Evolutionary conservation across 35 echinoderm and acorn worm genomes (phyloP).

Genomic region (Acanthaster planci): DNA sequence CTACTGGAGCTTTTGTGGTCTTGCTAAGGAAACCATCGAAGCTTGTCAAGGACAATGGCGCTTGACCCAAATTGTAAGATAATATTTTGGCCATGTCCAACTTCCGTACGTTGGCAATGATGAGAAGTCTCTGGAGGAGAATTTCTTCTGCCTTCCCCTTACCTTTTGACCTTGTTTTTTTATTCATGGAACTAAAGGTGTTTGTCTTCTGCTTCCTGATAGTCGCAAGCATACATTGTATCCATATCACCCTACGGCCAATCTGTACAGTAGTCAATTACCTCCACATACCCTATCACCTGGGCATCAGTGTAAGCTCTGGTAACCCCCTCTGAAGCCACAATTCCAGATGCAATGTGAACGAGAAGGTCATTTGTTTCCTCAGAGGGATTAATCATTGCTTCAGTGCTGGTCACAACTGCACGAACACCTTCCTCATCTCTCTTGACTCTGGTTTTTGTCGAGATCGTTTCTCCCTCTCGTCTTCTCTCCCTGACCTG

Average conservation of each 20-base stretch:
- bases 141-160: constrained; percentile 22
- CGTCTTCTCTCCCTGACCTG: background rate
- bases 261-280: background rate
- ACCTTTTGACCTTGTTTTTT: background rate
- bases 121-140: constrained; percentile 48
- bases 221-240: constrained; percentile 17
- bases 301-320: background rate
- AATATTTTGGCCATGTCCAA: constrained; percentile 45
- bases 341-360: constrained; percentile 27
- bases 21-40: constrained; percentile 49
- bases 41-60: constrained; percentile 44
- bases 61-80: constrained; percentile 19
- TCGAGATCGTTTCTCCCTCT: constrained; percentile 4
- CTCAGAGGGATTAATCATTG: constrained; percentile 64
- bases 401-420: constrained; percentile 20
- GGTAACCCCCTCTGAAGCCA: background rate
- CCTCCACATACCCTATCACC: background rate
- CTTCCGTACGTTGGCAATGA: constrained; percentile 41
- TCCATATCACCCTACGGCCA: background rate
- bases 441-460: constrained; percentile 5
- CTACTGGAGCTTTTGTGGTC: constrained; percentile 51
- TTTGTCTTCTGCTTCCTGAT: constrained; percentile 37
- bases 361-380: constrained; percentile 14
- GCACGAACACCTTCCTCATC: constrained; percentile 1
- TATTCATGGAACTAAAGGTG: constrained; percentile 34